Evolutionary conservation across 2,888 invertebrate species (phyloP), one percentile per base, ranked within the genome.

Genomic region (Nemurella pictetii): DNA sequence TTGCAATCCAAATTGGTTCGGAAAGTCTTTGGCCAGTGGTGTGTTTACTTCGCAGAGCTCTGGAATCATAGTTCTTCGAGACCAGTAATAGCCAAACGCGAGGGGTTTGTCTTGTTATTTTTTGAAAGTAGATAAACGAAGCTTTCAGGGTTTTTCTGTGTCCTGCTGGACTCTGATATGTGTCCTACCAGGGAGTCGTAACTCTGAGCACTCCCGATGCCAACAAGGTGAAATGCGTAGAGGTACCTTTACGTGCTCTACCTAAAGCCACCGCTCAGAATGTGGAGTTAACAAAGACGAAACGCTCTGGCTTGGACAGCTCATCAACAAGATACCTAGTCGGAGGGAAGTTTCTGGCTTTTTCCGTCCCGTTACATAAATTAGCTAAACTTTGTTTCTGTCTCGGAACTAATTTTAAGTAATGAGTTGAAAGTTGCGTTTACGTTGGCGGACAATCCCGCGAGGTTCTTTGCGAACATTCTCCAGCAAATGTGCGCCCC

Each of bases 391-490:
- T 78, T 78, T 78, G 30, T 78, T 78, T 29, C 78, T 27, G 78
- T 25, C 78, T 25, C 29, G 78, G n/a, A 78, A 30, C 78, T 78
- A 78, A 78, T 78, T 78, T 78, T 29, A 78, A 78, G 78, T 30
- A 78, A 78, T 78, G 28, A 78, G 30, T 78, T n/a, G 28, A 27
- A 78, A 29, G 28, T 78, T 30, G 75, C 75, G 75, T 75, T 55
- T 55, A 55, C 55, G 55, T 55, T 12, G 55, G 55, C 27, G 75
- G 75, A 75, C 75, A 9, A 26, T 4, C 9, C 75, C 26, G 12
- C 75, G 3, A 0, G 75, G 75, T 25, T 75, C 28, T 27, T 36
- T 4, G 27, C 75, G 26, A 75, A 75, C 75, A 20, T 55, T 2
- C 15, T 55, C 55, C 20, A 55, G 20, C 55, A 12, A n/a, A 55